These are phyloP conservation scores for Dasypogon diadema DNA, from an alignment of 2,888 invertebrate species.

Conservation along the genomic window DNA sequence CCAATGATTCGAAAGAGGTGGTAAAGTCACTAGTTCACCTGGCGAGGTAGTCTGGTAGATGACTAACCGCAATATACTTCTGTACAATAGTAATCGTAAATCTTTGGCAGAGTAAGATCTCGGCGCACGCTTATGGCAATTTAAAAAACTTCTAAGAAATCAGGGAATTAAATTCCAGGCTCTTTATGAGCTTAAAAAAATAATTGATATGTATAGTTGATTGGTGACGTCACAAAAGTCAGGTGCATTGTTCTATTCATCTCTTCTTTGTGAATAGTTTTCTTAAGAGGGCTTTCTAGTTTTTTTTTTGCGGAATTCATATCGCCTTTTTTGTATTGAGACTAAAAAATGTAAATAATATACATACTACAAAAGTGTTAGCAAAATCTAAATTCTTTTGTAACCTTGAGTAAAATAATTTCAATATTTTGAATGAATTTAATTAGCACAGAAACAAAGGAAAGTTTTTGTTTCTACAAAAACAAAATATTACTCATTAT, in stretches of 20 bases:
- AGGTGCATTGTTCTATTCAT: neutral
- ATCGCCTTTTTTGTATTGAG: too few species aligned
- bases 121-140: constrained; percentile 1
- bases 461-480: too few species aligned
- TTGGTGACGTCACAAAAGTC: neutral
- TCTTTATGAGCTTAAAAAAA: neutral
- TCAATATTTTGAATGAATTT: too few species aligned
- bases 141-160: neutral
- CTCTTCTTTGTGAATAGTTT: neutral
- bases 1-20: constrained; percentile 10
- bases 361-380: too few species aligned
- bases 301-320: too few species aligned
- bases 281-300: too few species aligned
- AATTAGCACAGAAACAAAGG: too few species aligned
- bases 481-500: too few species aligned
- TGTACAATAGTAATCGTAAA: neutral
- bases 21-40: constrained; percentile 31
- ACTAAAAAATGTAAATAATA: too few species aligned
- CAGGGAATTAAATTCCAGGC: neutral
- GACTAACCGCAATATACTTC: constrained; percentile 25
- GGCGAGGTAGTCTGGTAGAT: constrained; percentile 38
- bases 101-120: neutral
- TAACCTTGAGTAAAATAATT: too few species aligned
- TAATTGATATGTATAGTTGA: neutral
- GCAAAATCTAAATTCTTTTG: too few species aligned